Evolutionary conservation across 2,113 vertebrate species (phyloP), one percentile per base, ranked within the genome.

Genomic region (Bothrops jararaca): DNA sequence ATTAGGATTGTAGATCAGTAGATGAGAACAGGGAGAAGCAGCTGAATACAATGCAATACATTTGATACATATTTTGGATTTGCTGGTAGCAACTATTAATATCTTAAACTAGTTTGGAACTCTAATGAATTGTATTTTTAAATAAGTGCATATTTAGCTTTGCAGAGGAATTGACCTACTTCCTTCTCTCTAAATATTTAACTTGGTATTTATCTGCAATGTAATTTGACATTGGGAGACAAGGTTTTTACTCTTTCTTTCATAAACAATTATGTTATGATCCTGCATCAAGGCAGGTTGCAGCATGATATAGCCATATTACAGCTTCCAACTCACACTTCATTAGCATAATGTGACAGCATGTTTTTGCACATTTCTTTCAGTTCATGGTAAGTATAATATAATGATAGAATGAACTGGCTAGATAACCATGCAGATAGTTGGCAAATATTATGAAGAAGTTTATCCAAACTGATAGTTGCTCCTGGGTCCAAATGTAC

Each of bases 331-430:
- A 13, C 64, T 3, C 4, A 85, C 86, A 22, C 0, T 90, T 89
- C 80, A 89, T 39, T 95, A 94, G 95, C 74, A 0, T 0, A 24
- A 24, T 0, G 5, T 85, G 96, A 92, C 95, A 97, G 95, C 53
- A 1, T 0, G 95, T 54, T 96, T 89, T 92, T 22, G 22, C 34
- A 86, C 93, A 39, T 95, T 95, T 92, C 42, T 18, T 94, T 92
- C 80, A 39, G 34, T 60, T 1, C 26, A n/a, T 1, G 0, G 92
- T 9, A 6, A 0, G 45, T 54, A 39, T 91, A 89, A 15, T 34
- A 0, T 53, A 22, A 85, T 50, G 11, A 93, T 93, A 88, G 93
- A 94, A 0, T 6, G 89, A 57, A 6, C 8, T 20, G 2, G 74
- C 89, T 89, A 74, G 85, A 2, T 0, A 0, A 3, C 56, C 91